Percentiles rank a stretch among this genome's conserved stretches.
Conservation (phyloP, 2,888 invertebrate species). For the Oscheius sp. region DNA sequence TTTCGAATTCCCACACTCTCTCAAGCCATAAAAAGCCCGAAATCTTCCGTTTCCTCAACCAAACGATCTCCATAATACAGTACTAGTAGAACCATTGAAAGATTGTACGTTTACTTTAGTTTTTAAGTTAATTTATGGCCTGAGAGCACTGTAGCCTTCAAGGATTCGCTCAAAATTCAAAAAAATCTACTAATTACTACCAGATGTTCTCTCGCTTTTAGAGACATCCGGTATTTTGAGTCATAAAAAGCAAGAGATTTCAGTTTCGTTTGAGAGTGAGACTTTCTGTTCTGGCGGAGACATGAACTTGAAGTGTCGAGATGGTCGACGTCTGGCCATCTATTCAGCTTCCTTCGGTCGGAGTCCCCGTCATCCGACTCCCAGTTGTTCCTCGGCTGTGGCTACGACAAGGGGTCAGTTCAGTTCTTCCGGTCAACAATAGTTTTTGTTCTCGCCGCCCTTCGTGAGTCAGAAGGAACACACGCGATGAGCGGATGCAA, state of each 20-base stretch:
- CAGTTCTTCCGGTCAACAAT: not conserved
- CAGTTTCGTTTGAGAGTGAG: constrained; percentile 92
- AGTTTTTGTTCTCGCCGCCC: constrained; percentile 19
- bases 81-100: too few species aligned
- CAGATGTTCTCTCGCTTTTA: too few species aligned
- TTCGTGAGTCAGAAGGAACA: constrained; percentile 15
- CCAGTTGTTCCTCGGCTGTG: constrained; percentile 10
- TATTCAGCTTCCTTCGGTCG: constrained; percentile 91
- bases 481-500: constrained; percentile 27
- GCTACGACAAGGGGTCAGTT: constrained; percentile 12
- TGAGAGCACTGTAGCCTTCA: too few species aligned
- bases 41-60: too few species aligned
- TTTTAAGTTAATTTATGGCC: too few species aligned
- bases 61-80: too few species aligned
- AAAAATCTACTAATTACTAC: too few species aligned
- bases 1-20: too few species aligned
- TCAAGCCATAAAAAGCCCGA: too few species aligned
- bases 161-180: too few species aligned
- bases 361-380: constrained; percentile 11
- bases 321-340: constrained; percentile 86
- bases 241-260: constrained; percentile 64
- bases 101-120: too few species aligned
- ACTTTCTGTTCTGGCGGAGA: constrained; percentile 91
- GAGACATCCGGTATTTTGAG: too few species aligned
- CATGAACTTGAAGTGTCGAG: constrained; percentile 83